Conservation (phyloP, 2,113 vertebrate genomes). For the Alaudala cheleensis region DNA sequence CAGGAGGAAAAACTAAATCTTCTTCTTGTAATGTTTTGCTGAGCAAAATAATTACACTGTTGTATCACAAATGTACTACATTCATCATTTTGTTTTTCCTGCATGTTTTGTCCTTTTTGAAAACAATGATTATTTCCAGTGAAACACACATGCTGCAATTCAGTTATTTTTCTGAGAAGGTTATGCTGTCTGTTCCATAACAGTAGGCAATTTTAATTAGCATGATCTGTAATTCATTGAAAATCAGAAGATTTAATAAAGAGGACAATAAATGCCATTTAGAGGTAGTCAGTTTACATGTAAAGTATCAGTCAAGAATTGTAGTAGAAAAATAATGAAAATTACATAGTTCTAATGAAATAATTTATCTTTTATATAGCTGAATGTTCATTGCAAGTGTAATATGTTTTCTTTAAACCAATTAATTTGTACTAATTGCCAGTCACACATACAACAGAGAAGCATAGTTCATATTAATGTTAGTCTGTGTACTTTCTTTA, state of each 20-base stretch:
- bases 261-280: background rate
- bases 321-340: background rate
- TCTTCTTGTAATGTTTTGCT: constrained; percentile 20
- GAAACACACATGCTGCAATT: constrained; percentile 6
- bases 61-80: constrained; percentile 38
- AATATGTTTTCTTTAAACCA: background rate
- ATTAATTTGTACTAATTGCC: background rate
- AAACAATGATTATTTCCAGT: constrained; percentile 31
- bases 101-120: constrained; percentile 23
- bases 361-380: background rate
- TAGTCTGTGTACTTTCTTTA: background rate
- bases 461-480: background rate
- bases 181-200: constrained; percentile 48
- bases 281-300: background rate
- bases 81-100: constrained; percentile 48
- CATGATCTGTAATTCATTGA: background rate
- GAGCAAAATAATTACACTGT: constrained; percentile 16
- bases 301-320: background rate
- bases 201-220: constrained; percentile 63
- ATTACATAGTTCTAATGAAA: background rate
- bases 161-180: constrained; percentile 64
- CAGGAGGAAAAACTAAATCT: constrained; percentile 1
- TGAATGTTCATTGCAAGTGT: background rate
- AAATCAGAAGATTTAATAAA: background rate
- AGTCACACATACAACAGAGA: background rate